These are phyloP conservation scores for Harpalus rubripes DNA, from an alignment of 2,888 invertebrate species.

Conservation along the genomic window DNA sequence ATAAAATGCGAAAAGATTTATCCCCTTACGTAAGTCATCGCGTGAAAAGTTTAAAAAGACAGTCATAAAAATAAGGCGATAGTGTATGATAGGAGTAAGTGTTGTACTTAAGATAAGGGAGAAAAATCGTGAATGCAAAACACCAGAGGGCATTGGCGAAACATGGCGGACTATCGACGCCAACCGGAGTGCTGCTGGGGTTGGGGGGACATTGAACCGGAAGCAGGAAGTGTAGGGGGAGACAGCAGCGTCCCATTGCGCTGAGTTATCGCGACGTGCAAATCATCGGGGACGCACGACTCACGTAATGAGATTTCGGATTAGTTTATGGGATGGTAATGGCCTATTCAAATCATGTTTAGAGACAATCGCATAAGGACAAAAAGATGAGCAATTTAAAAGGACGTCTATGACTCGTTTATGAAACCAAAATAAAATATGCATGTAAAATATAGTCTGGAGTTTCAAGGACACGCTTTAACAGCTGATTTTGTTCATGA, in stretches of 20 bases:
- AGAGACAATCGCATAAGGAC: too few relatives aligned
- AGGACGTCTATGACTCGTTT: too few relatives aligned
- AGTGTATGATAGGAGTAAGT: slow-evolving; percentile 10
- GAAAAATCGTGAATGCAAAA: slow-evolving; percentile 48
- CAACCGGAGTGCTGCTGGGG: background rate
- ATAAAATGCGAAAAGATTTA: slow-evolving; percentile 8
- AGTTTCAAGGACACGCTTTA: too few relatives aligned
- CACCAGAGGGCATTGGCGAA: slow-evolving; percentile 39
- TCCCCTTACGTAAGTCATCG: slow-evolving; percentile 10
- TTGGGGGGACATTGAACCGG: slow-evolving; percentile 38
- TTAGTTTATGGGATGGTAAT: slow-evolving; percentile 6
- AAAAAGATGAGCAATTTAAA: too few relatives aligned
- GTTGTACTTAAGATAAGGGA: slow-evolving; percentile 44
- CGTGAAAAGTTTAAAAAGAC: slow-evolving; percentile 41
- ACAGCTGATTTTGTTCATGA: too few relatives aligned
- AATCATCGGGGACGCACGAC: background rate
- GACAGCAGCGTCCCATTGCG: slow-evolving; percentile 18
- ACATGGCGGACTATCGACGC: slow-evolving; percentile 41
- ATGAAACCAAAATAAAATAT: too few relatives aligned
- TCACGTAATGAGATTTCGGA: slow-evolving; percentile 20
- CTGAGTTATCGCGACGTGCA: slow-evolving; percentile 13
- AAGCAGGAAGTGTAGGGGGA: slow-evolving; percentile 4
- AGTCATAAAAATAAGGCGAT: slow-evolving; percentile 31
- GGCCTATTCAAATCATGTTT: too few relatives aligned
- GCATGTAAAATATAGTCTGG: too few relatives aligned